Base-by-base conservation (phyloP, 2,888 invertebrate genomes). In the Coelopa pilipes region DNA sequence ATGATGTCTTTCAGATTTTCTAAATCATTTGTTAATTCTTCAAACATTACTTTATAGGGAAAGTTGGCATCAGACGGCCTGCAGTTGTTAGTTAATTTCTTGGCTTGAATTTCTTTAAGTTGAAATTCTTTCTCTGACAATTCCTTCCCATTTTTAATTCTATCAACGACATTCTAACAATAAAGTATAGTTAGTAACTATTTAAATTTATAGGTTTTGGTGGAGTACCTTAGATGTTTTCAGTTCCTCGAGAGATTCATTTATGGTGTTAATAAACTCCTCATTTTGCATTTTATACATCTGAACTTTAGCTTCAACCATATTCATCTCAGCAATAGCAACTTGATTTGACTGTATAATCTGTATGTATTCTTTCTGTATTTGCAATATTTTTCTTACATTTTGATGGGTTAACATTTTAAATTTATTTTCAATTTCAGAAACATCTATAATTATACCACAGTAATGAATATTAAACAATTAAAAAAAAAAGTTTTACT, bases 11-110 rank as follows among this genome's bases (percentile, higher is more conserved):
- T 89, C 10, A 95, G 82, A 0, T 88, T 87, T 0, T 87, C 88
- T 0, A 92, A 71, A 17, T 90, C 88, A 0, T 87, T 80, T 0
- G 92, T 90, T 17, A 94, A 81, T 15, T 84, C 83, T 0, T 88
- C 87, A 78, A 92, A 93, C 12, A 89, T 85, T 0, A 83, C 83
- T 3, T 84, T 85, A 79, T 89, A 89, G 0, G 90, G 90, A 78
- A 93, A 93, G 45, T 88, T 89, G 0, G 82, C 79, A 74, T 92
- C 90, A 0, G 88, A 87, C 0, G 92, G 93, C 67, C 89, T 86
- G 66, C 89, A 87, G 70, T 91, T 90, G 59, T 89, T 88, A 4
- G 92, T 92, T 1, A 88, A 82, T 1, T 85, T 82, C 79, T 90
- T 89, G 0, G 92, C 93, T 81, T 89, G 89, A 0, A 82, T 73